phyloP scores from a whole-genome alignment of 1,140 invertebrate genomes.

The Ceratina australensis region DNA sequence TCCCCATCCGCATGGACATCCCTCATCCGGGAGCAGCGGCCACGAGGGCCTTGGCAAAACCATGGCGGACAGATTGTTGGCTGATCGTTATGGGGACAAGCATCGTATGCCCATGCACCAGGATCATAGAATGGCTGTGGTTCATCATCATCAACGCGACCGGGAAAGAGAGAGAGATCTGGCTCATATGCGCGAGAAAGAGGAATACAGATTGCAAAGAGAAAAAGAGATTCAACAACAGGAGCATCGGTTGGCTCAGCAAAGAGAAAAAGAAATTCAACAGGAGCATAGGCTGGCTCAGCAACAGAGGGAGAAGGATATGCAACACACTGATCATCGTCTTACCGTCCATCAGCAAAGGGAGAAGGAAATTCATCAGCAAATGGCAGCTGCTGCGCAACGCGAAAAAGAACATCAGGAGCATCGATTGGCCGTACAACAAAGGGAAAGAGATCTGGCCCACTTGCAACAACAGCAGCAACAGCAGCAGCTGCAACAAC shows the following conservation, averaged over 20 bases:
- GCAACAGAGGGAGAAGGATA: constrained; percentile 73
- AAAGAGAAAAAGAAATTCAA: constrained; percentile 73
- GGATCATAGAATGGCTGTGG: constrained; percentile 72
- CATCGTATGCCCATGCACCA: constrained; percentile 72
- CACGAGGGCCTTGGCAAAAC: constrained; percentile 84
- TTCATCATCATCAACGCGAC: constrained; percentile 71
- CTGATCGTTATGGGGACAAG: constrained; percentile 73
- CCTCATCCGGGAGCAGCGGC: constrained; percentile 65
- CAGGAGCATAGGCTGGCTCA: constrained; percentile 62
- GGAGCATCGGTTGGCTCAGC: constrained; percentile 71
- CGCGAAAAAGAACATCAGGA: constrained; percentile 73
- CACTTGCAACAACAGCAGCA: constrained; percentile 68
- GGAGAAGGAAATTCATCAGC: constrained; percentile 76
- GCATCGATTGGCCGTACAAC: constrained; percentile 70
- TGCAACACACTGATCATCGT: constrained; percentile 69
- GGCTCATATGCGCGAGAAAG: constrained; percentile 71
- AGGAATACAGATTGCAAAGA: constrained; percentile 72
- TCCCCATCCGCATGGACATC: constrained; percentile 81
- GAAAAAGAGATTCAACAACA: constrained; percentile 78
- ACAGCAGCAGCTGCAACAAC: constrained; percentile 70
- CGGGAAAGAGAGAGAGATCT: constrained; percentile 71
- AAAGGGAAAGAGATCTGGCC: constrained; percentile 66
- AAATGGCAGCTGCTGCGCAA: constrained; percentile 69
- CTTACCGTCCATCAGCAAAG: constrained; percentile 71
- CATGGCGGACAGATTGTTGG: constrained; percentile 80